phyloP scores from a whole-genome alignment of 2,797 vertebrate species.

The Myotis planiceps region DNA sequence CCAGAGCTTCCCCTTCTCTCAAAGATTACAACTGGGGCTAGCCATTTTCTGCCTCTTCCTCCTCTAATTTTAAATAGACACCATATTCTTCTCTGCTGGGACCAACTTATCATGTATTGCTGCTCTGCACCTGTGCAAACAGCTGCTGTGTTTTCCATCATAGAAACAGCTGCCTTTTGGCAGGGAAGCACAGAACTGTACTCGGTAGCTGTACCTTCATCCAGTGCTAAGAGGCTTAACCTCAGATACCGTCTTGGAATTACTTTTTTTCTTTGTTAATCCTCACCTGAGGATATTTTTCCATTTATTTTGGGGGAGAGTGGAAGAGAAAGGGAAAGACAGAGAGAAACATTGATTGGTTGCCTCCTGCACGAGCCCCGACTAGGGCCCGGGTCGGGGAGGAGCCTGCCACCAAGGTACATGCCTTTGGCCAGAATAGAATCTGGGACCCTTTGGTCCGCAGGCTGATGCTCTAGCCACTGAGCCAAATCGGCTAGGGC shows the following conservation, averaged over 20 bases:
- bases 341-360: too few relatives aligned
- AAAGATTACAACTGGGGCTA: not conserved
- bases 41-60: not conserved
- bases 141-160: slow-evolving; percentile 23
- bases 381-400: too few relatives aligned
- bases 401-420: too few relatives aligned
- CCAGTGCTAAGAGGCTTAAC: not conserved
- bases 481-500: too few relatives aligned
- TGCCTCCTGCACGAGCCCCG: too few relatives aligned
- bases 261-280: not conserved
- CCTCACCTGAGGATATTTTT: too few relatives aligned
- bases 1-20: not conserved
- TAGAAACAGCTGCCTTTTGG: slow-evolving; percentile 29
- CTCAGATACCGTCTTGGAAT: not conserved
- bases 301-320: too few relatives aligned
- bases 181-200: not conserved
- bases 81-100: slow-evolving; percentile 13
- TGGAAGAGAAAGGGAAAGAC: too few relatives aligned
- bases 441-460: too few relatives aligned
- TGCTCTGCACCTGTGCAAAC: slow-evolving; percentile 40
- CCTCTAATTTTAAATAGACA: not conserved
- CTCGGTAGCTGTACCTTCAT: not conserved
- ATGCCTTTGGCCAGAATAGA: too few relatives aligned
- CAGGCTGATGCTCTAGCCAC: too few relatives aligned
- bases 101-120: not conserved